Evolutionary conservation across 2,888 invertebrate genomes (phyloP), one percentile per base, ranked within the genome.

Genomic region (Epistrophe grossulariae): DNA sequence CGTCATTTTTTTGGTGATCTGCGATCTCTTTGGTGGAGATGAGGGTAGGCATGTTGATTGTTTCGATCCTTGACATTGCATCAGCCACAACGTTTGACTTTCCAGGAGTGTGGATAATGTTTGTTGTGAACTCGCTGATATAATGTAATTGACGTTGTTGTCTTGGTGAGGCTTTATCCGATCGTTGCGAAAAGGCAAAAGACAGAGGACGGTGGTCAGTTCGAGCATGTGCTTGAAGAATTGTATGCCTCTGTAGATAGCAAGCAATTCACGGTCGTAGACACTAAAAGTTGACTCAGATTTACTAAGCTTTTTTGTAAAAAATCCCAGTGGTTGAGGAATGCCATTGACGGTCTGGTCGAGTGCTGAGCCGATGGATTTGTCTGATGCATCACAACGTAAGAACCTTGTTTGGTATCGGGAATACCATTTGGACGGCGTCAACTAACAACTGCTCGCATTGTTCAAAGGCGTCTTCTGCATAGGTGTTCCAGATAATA

Each of bases 171-270:
- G 77, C 76, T 68, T 84, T 79, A 4, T 88, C 84, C 0, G 71
- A 71, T 5, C 72, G 76, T 17, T 88, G 82, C 0, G 3, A 5
- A 17, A 88, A 88, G 0, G 85, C 85, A 28, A 79, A 89, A 1
- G 57, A 59, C 13, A 89, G 70, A 15, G 88, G 88, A 15, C 79
- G 72, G 38, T 88, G 88, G 88, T 92, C 92, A 0, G 92, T 92
- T 93, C 93, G 0, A 93, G 52, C 89, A 45, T 15, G 45, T 91
- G 89, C 9, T 90, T 88, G 85, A 92, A 93, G 77, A 91, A 88
- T 15, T 55, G 13, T 68, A 93, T 88, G 0, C 91, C 90, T 66
- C 89, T 84, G 72, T 91, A 93, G 24, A 71, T 43, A 40, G 70
- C 40, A 6, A 57, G 28, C 17, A 71, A 17, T 24, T 71, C 71